Evolutionary conservation across 2,797 vertebrate species (phyloP).

Genomic region (Parotocinclus haroldoi): DNA sequence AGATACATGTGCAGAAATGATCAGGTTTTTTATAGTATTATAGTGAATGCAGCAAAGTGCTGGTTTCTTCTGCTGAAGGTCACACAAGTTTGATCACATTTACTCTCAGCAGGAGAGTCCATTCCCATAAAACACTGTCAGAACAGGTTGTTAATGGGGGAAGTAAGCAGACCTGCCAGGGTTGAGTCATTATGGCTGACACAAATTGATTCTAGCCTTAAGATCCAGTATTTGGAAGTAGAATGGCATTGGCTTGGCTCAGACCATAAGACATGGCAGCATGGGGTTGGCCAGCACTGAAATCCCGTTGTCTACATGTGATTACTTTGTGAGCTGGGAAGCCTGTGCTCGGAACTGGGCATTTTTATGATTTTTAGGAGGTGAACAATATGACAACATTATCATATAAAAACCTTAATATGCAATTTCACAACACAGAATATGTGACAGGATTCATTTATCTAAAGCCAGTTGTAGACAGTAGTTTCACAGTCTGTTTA

Average conservation of each 20-base stretch:
- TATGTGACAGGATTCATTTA: no score
- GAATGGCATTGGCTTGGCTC: constrained; percentile 21
- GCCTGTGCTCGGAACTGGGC: no score
- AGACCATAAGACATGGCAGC: constrained; percentile 14
- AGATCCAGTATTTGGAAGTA: constrained; percentile 22
- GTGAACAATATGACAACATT: no score
- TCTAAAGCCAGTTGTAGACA: no score
- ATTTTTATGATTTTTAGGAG: no score
- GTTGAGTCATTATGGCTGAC: constrained; percentile 17
- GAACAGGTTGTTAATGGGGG: constrained; percentile 13
- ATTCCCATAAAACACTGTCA: constrained; percentile 15
- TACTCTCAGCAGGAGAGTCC: constrained; percentile 1
- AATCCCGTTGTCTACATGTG: constrained; percentile 11
- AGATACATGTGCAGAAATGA: no score
- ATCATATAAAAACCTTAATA: no score
- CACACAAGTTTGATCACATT: background rate
- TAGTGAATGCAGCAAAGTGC: background rate
- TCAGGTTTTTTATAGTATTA: background rate
- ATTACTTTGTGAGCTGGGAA: no score
- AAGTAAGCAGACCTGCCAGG: constrained; percentile 13
- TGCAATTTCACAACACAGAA: no score
- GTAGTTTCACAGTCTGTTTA: no score
- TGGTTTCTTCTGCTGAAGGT: background rate
- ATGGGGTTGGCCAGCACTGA: constrained; percentile 25
- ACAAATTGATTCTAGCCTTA: constrained; percentile 38